A percentile compares a stretch with the other conserved stretches of the same genome.
Evolutionary conservation across 2,113 vertebrate species (phyloP).

Genomic region (Heteronetta atricapilla): DNA sequence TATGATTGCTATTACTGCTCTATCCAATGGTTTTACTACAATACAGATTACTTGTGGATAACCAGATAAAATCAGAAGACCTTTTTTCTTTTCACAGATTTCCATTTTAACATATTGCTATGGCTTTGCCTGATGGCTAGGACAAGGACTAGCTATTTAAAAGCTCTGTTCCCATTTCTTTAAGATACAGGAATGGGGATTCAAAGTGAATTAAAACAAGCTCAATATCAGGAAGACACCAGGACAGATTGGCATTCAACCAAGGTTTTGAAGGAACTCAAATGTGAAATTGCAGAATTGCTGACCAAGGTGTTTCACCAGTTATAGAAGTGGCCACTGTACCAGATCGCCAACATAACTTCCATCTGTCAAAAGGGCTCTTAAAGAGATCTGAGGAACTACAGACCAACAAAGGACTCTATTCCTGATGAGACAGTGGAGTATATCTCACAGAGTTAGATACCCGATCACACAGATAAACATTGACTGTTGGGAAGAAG

Average conservation of each 20-base stretch:
- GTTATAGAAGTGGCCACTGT: background rate
- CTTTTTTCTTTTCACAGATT: background rate
- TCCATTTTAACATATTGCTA: background rate
- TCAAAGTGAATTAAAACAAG: conserved; percentile 1
- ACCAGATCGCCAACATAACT: background rate
- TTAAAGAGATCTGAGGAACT: background rate
- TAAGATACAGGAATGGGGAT: background rate
- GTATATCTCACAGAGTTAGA: background rate
- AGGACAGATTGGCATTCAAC: background rate
- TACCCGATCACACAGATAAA: background rate
- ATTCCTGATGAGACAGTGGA: background rate
- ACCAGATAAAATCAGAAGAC: background rate
- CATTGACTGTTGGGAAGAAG: background rate
- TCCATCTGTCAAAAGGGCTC: background rate
- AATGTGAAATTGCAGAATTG: background rate
- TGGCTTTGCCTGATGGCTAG: background rate
- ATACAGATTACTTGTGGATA: background rate
- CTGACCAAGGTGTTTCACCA: background rate
- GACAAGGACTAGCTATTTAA: background rate
- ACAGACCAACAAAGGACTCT: background rate
- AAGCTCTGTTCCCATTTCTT: background rate
- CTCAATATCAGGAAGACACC: background rate
- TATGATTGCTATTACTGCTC: background rate
- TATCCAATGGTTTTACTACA: background rate
- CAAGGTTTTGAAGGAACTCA: conserved; percentile 19